Conservation (phyloP, 2,113 vertebrate species). For the Datnioides undecimradiatus region DNA sequence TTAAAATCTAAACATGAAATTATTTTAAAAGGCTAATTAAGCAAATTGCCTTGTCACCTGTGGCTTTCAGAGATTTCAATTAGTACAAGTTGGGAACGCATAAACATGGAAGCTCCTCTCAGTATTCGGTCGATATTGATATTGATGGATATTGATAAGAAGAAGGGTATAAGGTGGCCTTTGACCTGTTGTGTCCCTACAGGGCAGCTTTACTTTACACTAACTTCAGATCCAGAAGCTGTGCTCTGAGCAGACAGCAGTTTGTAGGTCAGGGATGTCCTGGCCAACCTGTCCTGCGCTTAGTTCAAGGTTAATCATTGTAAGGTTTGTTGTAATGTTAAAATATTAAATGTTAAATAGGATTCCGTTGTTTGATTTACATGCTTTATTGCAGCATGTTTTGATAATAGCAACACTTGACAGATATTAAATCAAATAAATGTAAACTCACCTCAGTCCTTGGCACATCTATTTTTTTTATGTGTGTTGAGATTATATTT, state of each 20-base stretch:
- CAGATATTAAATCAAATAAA: not conserved
- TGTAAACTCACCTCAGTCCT: not conserved
- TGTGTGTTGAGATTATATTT: not conserved
- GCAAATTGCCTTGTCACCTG: not conserved
- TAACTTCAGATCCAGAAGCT: not conserved
- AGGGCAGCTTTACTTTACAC: not conserved
- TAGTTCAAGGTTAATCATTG: not conserved
- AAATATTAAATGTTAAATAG: not conserved
- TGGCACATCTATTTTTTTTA: not conserved
- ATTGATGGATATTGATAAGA: not conserved
- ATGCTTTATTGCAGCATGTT: not conserved
- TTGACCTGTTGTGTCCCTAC: slow-evolving; percentile 12
- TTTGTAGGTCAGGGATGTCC: not conserved
- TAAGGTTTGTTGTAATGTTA: not conserved
- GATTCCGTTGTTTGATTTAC: not conserved
- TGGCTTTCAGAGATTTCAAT: not conserved
- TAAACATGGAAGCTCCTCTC: not conserved
- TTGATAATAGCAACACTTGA: not conserved
- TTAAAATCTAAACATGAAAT: not conserved
- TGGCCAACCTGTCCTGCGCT: not conserved
- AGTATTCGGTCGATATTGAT: not conserved
- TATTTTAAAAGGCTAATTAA: not conserved
- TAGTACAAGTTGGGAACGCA: slow-evolving; percentile 5
- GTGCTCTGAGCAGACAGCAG: not conserved
- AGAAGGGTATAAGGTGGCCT: not conserved